A percentile compares a stretch with the other conserved stretches of the same genome.
phyloP scores from a whole-genome alignment of 2,888 invertebrate species.

The Pterostichus niger region DNA sequence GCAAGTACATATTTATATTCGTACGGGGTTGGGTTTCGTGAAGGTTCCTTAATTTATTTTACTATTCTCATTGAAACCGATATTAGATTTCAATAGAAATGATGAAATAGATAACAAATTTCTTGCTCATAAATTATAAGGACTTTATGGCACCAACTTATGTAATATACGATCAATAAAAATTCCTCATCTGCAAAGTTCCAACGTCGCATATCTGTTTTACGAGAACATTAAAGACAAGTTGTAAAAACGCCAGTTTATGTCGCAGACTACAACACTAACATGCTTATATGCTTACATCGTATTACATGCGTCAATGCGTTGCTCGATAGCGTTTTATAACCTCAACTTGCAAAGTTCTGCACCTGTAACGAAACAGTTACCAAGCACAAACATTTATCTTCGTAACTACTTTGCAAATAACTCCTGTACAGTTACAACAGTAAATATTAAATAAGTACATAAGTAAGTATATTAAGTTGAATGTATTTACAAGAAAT shows the following conservation, averaged over 20 bases:
- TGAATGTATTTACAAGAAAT: no score
- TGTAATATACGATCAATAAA: constrained; percentile 45
- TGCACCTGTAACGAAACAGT: constrained; percentile 7
- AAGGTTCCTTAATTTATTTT: no score
- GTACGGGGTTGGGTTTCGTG: no score
- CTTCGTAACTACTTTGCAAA: constrained; percentile 2
- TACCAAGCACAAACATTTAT: neutral
- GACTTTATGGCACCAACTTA: constrained; percentile 19
- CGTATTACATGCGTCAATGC: constrained; percentile 46
- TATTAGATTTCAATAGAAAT: no score
- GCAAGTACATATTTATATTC: no score
- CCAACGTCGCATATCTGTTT: constrained; percentile 12
- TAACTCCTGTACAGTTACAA: constrained; percentile 3
- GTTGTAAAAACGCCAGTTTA: constrained; percentile 35
- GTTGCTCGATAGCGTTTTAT: constrained; percentile 41
- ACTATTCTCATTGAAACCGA: no score
- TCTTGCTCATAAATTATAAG: constrained; percentile 11
- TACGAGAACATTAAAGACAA: constrained; percentile 41
- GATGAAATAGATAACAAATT: neutral
- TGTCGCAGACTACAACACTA: constrained; percentile 40
- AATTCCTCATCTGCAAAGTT: constrained; percentile 46
- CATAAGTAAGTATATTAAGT: neutral
- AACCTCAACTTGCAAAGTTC: constrained; percentile 20
- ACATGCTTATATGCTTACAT: constrained; percentile 30
- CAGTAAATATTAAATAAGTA: constrained; percentile 13